Percentiles rank a stretch among this genome's conserved stretches.
Conservation (phyloP, 92 coral and sea anemone genomes). For the Parazoanthus atlanticus region DNA sequence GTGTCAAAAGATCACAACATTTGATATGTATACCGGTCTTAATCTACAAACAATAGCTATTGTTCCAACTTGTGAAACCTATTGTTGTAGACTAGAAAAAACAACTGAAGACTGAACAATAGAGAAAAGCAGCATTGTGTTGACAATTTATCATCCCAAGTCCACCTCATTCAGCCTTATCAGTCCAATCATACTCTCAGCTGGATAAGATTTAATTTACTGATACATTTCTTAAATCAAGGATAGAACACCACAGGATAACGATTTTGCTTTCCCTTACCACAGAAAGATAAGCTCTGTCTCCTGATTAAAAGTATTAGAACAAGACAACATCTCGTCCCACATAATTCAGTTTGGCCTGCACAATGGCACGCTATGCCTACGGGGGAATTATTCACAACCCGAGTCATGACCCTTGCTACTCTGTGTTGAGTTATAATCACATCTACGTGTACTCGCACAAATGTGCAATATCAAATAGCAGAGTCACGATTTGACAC, state of each 20-base stretch:
- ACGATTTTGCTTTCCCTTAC: not conserved
- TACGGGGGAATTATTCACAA: not conserved
- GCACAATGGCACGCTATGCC: not conserved
- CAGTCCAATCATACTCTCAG: not conserved
- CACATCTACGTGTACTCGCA: slow-evolving; percentile 16
- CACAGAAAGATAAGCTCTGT: not conserved
- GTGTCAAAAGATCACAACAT: slow-evolving; percentile 6
- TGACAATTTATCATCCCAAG: not conserved
- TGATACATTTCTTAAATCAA: not conserved
- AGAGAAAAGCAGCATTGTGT: not conserved
- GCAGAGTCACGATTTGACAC: slow-evolving; percentile 36
- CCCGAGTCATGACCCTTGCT: slow-evolving; percentile 26
- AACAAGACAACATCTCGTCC: not conserved
- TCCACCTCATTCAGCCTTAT: not conserved
- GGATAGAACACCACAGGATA: not conserved
- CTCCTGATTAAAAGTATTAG: not conserved
- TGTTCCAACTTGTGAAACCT: slow-evolving; percentile 23
- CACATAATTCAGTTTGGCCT: not conserved
- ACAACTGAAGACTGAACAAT: not conserved
- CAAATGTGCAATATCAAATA: slow-evolving; percentile 25
- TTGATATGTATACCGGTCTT: not conserved
- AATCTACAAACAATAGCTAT: slow-evolving; percentile 12
- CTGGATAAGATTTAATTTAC: not conserved
- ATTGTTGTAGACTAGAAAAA: not conserved
- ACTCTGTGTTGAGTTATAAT: slow-evolving; percentile 8